phyloP scores from a whole-genome alignment of 2,888 invertebrate genomes.

The Lucinisca nassula region DNA sequence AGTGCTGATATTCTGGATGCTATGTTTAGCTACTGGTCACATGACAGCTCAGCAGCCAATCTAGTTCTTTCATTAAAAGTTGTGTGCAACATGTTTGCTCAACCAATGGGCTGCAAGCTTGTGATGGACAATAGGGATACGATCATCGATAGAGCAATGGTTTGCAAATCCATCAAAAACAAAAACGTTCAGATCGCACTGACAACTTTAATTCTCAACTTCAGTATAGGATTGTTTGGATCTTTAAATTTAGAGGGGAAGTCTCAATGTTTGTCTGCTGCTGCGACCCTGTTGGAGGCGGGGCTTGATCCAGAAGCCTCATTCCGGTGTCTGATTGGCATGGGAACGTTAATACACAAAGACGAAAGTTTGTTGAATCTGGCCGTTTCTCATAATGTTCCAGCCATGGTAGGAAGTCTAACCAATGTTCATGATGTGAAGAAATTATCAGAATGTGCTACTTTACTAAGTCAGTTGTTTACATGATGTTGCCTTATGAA shows the following conservation, averaged over 20 bases:
- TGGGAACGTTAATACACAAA: slow-evolving; percentile 91
- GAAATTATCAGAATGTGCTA: slow-evolving; percentile 85
- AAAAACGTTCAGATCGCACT: slow-evolving; percentile 92
- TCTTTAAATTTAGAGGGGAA: slow-evolving; percentile 80
- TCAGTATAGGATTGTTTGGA: slow-evolving; percentile 89
- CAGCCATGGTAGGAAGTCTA: slow-evolving; percentile 70
- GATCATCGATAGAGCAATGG: slow-evolving; percentile 76
- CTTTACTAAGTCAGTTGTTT: slow-evolving; percentile 55
- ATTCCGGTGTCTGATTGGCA: slow-evolving; percentile 93
- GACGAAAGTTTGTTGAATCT: slow-evolving; percentile 83
- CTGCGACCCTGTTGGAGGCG: slow-evolving; percentile 80
- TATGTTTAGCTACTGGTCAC: slow-evolving; percentile 87
- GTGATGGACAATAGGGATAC: slow-evolving; percentile 77
- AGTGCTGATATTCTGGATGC: slow-evolving; percentile 87
- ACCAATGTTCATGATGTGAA: slow-evolving; percentile 74
- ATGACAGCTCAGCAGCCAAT: slow-evolving; percentile 75
- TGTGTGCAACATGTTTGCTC: slow-evolving; percentile 94
- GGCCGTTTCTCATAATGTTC: slow-evolving; percentile 83
- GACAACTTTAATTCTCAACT: slow-evolving; percentile 92
- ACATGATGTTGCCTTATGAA: slow-evolving; percentile 3
- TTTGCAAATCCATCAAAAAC: slow-evolving; percentile 75
- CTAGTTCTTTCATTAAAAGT: slow-evolving; percentile 89
- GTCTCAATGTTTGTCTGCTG: slow-evolving; percentile 79
- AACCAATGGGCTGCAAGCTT: slow-evolving; percentile 88
- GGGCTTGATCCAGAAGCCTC: slow-evolving; percentile 92